Conservation (phyloP, 2,113 vertebrate genomes). For the Grus americana region DNA sequence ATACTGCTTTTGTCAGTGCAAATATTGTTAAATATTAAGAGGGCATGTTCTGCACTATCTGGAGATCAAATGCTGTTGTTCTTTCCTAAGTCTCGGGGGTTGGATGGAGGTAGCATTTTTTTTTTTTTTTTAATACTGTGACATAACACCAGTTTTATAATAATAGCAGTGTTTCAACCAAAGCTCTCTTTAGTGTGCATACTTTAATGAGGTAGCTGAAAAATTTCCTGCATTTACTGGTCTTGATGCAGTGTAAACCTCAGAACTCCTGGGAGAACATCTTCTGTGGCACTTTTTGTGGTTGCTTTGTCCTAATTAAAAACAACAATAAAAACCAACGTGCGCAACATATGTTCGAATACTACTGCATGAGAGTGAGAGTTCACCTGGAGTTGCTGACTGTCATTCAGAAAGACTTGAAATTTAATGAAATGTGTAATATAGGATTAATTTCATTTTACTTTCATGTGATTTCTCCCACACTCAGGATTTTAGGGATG, state of each 20-base stretch:
- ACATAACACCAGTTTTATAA: background rate
- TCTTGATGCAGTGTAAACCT: background rate
- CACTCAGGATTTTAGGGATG: background rate
- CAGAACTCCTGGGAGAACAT: background rate
- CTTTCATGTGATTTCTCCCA: background rate
- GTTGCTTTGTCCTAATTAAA: background rate
- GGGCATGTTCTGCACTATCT: background rate
- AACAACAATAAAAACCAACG: background rate
- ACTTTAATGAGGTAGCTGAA: background rate
- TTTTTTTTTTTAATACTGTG: background rate
- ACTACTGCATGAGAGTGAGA: background rate
- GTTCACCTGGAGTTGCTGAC: background rate
- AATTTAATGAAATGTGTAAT: background rate
- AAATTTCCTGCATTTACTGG: background rate
- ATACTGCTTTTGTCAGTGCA: background rate
- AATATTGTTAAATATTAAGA: background rate
- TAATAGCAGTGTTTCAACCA: background rate
- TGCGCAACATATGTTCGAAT: fast-evolving
- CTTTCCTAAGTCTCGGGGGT: background rate
- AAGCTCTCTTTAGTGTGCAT: background rate
- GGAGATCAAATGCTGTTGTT: background rate
- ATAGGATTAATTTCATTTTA: background rate
- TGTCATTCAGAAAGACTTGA: background rate
- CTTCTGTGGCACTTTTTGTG: background rate
- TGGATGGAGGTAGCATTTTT: background rate